Evolutionary conservation across 2,113 vertebrate species (phyloP).

Genomic region (Microcebus jonahi): DNA sequence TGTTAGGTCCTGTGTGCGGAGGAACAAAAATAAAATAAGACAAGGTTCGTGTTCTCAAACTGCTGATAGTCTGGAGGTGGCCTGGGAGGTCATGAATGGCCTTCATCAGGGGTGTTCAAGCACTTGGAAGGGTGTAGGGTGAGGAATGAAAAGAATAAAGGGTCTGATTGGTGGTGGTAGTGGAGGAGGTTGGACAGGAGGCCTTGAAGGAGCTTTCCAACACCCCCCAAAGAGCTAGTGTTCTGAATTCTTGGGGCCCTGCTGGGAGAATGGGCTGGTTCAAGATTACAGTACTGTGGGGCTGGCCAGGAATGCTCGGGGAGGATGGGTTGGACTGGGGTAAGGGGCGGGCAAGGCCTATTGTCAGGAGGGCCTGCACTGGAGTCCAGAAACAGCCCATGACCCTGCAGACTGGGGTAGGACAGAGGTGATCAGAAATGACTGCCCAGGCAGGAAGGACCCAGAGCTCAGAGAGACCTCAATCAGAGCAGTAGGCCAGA

Average conservation of each 20-base stretch:
- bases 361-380: background rate
- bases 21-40: background rate
- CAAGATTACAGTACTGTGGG: background rate
- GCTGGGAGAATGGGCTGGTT: background rate
- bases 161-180: background rate
- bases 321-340: background rate
- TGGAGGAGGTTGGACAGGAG: background rate
- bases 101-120: background rate
- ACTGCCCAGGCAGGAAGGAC: background rate
- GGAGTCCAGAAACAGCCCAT: background rate
- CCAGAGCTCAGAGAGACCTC: background rate
- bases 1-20: background rate
- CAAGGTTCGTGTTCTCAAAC: background rate
- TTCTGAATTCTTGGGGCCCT: background rate
- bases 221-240: background rate
- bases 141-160: background rate
- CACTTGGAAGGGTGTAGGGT: background rate
- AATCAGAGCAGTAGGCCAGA: background rate
- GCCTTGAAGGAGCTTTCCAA: background rate
- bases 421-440: background rate
- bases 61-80: background rate
- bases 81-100: background rate
- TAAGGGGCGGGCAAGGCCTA: background rate
- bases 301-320: background rate
- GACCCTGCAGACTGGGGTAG: background rate